These are phyloP conservation scores for Lepus oiostolus DNA, from an alignment of 2,797 vertebrate species.

Conservation along the genomic window DNA sequence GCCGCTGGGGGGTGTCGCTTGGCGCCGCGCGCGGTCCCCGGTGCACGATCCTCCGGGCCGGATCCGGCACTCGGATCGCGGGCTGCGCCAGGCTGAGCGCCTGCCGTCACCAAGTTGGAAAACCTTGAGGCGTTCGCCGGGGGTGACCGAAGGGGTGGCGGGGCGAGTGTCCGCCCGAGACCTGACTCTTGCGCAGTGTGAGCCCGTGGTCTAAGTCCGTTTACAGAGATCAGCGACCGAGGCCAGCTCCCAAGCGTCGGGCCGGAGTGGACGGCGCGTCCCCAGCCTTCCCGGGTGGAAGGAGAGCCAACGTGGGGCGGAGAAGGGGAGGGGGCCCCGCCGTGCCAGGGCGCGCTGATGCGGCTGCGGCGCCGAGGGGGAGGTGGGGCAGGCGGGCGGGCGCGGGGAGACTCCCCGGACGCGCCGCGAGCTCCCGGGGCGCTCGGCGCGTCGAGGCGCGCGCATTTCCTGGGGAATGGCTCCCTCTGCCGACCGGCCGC, in stretches of 20 bases:
- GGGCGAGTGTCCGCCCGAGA: not conserved
- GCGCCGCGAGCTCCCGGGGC: fast-evolving
- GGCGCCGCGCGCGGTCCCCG: not conserved
- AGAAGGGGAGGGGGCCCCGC: not conserved
- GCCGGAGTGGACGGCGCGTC: not conserved
- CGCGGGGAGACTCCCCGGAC: not conserved
- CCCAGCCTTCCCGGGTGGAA: not conserved
- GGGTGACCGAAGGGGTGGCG: not conserved
- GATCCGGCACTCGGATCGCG: too few species aligned
- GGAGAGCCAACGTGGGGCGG: not conserved
- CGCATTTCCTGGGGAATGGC: constrained; percentile 73
- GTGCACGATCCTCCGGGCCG: not conserved
- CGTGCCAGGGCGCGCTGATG: not conserved
- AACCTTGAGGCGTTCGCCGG: not conserved
- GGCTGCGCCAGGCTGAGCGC: not conserved
- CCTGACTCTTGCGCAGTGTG: not conserved
- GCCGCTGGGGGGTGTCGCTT: not conserved
- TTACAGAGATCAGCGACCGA: not conserved
- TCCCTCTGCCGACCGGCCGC: constrained; percentile 72
- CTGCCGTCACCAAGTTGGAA: not conserved
- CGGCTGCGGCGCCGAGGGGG: not conserved
- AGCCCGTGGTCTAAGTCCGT: not conserved
- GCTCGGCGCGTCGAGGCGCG: fast-evolving
- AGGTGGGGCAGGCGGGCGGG: not conserved
- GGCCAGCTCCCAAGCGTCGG: not conserved